Conservation (phyloP, 2,888 invertebrate genomes). For the Oxytorus armatus region DNA sequence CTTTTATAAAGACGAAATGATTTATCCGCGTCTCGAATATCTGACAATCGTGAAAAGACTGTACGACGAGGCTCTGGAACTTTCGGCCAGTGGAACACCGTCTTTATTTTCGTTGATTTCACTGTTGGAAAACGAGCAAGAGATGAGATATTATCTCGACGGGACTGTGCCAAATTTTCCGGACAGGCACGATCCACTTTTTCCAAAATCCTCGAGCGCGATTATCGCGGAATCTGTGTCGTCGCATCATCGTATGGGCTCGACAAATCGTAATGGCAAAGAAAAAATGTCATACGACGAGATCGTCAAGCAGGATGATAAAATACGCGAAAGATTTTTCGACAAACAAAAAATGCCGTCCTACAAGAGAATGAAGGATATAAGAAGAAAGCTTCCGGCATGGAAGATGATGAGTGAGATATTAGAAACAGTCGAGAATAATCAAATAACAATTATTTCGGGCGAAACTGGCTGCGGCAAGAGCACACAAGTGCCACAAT, state of each 20-base stretch:
- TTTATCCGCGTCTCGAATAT: constrained; percentile 87
- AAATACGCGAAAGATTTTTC: constrained; percentile 87
- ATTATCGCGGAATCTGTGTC: constrained; percentile 67
- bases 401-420: constrained; percentile 90
- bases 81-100: constrained; percentile 89
- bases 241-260: constrained; percentile 88
- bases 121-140: constrained; percentile 89
- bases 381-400: constrained; percentile 89
- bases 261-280: constrained; percentile 84
- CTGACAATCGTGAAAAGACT: constrained; percentile 89
- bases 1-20: constrained; percentile 86
- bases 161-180: constrained; percentile 87
- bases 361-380: constrained; percentile 89
- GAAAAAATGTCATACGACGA: constrained; percentile 81
- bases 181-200: constrained; percentile 85
- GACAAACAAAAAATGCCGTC: constrained; percentile 87
- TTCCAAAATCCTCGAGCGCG: constrained; percentile 77
- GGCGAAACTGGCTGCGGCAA: constrained; percentile 95
- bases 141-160: constrained; percentile 87
- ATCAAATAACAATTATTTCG: constrained; percentile 90
- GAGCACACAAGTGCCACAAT: constrained; percentile 96
- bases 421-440: constrained; percentile 87
- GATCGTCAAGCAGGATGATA: constrained; percentile 87
- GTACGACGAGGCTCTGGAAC: constrained; percentile 88
- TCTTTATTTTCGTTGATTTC: constrained; percentile 90